Conservation (phyloP, 1,140 invertebrate species). For the Tetraneura akinire region DNA sequence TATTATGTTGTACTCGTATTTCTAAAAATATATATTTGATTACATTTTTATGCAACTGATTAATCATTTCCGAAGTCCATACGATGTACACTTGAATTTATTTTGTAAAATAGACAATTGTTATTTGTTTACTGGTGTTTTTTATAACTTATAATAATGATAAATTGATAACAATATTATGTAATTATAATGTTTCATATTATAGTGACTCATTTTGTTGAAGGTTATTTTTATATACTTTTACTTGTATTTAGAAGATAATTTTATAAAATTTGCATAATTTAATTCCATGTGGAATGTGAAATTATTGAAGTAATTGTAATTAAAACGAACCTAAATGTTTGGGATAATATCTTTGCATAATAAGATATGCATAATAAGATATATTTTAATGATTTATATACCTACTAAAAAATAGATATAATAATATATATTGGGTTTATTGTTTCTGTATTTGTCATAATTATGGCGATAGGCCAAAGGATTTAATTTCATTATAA, state of each 20-base stretch:
- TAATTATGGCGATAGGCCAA: not conserved
- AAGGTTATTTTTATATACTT: not conserved
- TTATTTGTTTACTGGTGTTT: too few species aligned
- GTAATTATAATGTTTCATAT: too few species aligned
- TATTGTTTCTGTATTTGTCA: too few species aligned
- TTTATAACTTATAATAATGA: too few species aligned
- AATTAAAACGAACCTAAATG: not conserved
- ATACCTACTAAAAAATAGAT: not conserved
- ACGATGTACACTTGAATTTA: too few species aligned
- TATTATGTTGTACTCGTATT: too few species aligned
- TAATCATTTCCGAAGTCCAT: too few species aligned
- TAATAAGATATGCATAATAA: not conserved
- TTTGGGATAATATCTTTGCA: not conserved
- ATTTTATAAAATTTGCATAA: not conserved
- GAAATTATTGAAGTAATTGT: not conserved
- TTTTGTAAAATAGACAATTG: too few species aligned
- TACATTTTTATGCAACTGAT: too few species aligned
- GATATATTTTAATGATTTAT: not conserved
- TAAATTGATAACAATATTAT: too few species aligned
- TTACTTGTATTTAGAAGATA: not conserved
- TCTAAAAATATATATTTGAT: too few species aligned
- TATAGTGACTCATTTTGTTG: too few species aligned
- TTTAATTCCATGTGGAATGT: not conserved
- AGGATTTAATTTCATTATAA: not conserved
- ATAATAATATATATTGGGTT: not conserved